Base-by-base conservation (phyloP, 1,140 invertebrate species). In the Olivierus martensii region DNA sequence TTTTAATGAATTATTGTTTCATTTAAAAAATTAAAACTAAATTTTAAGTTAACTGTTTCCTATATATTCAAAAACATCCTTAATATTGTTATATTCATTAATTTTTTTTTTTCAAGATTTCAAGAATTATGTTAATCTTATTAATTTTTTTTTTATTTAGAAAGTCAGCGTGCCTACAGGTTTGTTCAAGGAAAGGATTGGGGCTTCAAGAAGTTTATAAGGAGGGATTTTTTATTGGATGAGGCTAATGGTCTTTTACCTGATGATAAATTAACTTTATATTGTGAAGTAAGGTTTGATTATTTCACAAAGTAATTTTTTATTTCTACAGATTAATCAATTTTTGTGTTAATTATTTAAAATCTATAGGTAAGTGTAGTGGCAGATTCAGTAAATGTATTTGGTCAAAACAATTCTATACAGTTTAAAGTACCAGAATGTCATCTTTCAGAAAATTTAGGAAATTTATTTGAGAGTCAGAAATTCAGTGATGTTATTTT, bases 111-210 rank as follows among this genome's bases (percentile, higher is more conserved):
- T n/a, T n/a, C n/a, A n/a, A n/a, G n/a, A 28, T 28, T 28, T 1
- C 2, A 1, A 28, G 0, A 28, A 28, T 28, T 28, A 28, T 1
- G 1, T 28, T 1, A 28, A 28, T 28, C n/a, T n/a, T n/a, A n/a
- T n/a, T n/a, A n/a, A n/a, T n/a, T n/a, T n/a, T n/a, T n/a, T n/a
- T n/a, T n/a, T n/a, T n/a, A 15, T 36, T 14, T 36, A 84, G 83
- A 87, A 67, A 86, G 82, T 65, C 84, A 88, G 67, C 69, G 87
- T 71, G 95, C 95, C 39, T 99, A 99, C 69, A 80, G 93, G 76
- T 99, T 99, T 73, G 93, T 99, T 37, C 93, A 98, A 75, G 95
- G 95, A 62, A 99, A 98, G 75, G 95, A 98, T 76, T 99, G 95
- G 95, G 95, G 95, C 46, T 99, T 99, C 75, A 99, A 98, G 75